A percentile compares a stretch with the other conserved stretches of the same genome.
These are phyloP conservation scores for Orthonyx spaldingii DNA, from an alignment of 2,113 vertebrate genomes.

Conservation along the genomic window DNA sequence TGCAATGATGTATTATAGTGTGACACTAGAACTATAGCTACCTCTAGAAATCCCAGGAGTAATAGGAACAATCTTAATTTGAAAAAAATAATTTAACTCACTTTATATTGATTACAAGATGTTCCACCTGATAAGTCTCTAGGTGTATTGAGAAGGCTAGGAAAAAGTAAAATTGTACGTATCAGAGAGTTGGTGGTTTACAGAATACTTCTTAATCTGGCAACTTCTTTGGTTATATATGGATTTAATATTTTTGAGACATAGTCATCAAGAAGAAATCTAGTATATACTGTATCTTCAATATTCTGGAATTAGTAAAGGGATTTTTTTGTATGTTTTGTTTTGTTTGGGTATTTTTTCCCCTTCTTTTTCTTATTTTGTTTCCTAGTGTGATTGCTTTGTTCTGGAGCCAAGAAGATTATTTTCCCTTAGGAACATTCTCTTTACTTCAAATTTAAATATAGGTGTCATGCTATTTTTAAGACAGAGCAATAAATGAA, in stretches of 20 bases:
- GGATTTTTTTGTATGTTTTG: rapidly evolving
- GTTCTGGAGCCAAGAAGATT: background rate
- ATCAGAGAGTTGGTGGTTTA: background rate
- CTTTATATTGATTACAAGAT: background rate
- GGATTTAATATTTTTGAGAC: background rate
- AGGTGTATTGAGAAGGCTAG: background rate
- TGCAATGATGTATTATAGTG: background rate
- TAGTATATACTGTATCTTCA: background rate
- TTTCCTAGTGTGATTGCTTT: background rate
- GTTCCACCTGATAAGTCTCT: background rate
- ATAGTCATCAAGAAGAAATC: background rate
- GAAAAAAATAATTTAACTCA: background rate
- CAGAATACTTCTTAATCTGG: background rate
- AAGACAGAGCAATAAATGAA: background rate
- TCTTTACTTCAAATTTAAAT: background rate
- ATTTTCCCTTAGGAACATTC: background rate
- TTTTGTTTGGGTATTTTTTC: background rate
- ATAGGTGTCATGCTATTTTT: background rate
- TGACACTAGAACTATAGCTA: background rate
- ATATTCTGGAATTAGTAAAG: background rate
- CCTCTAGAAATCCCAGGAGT: background rate
- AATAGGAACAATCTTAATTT: background rate
- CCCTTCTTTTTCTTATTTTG: background rate
- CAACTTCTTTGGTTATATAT: background rate
- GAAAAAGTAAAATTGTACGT: background rate